Evolutionary conservation across 2,797 vertebrate species (phyloP), one percentile per base, ranked within the genome.

Genomic region (Eurystomus glaucurus): DNA sequence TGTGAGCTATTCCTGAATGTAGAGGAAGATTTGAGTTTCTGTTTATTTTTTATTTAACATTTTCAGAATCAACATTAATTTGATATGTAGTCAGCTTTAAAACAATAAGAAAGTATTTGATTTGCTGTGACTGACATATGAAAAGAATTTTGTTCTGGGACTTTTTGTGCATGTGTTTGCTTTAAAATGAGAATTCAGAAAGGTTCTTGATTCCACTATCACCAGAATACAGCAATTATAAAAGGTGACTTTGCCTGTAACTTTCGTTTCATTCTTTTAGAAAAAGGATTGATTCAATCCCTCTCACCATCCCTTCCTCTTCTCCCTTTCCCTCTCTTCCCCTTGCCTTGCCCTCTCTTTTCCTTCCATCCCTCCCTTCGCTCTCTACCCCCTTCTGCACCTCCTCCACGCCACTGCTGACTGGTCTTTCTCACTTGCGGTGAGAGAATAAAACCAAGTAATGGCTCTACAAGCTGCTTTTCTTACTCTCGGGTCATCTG

Each of bases 121-220:
- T 65, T 52, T 52, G 2, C 22, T 89, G 16, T 78, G 23, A 62
- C 6, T 46, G 28, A 43, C 37, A 29, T 2, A 35, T 3, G 5
- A 7, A 64, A 76, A 61, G 1, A 90, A 51, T 50, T 80, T 77
- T 37, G 2, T 72, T 71, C 11, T 29, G 16, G 0, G 0, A 0
- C 3, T 41, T 76, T 50, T 58, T 58, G 4, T 54, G 15, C 10
- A 5, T 69, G 20, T 46, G 23, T 72, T 20, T n/a, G 5, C 29
- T 85, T 83, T 77, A 57, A 94, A 90, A 45, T 0, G 1, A 48
- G 14, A 74, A 26, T 62, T 88, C 33, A 26, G 19, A 75, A 80
- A 85, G 4, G 4, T 74, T 4, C 29, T 28, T 25, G 20, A 68
- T 41, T 6, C 2, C 7, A 26, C 29, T 50, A 2, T 29, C 60